phyloP scores from a whole-genome alignment of 2,113 vertebrate genomes.

The Willisornis vidua region DNA sequence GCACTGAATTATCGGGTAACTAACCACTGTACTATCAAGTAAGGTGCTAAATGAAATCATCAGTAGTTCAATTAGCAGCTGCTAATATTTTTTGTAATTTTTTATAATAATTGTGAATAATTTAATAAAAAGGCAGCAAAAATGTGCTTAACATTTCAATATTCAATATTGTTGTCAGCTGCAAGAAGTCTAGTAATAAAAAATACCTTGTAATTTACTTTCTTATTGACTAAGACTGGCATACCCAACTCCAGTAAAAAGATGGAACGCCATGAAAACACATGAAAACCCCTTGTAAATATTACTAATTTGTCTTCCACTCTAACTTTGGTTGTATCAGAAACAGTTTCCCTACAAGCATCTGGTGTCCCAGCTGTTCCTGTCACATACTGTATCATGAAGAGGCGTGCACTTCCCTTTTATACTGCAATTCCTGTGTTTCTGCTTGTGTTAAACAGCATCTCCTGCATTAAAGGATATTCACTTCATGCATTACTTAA shows the following conservation, averaged over 20 bases:
- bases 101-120: neutral
- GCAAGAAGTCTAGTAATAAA: neutral
- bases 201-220: neutral
- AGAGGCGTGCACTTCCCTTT: neutral
- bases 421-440: neutral
- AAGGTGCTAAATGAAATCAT: neutral
- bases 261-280: neutral
- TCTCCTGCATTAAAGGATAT: neutral
- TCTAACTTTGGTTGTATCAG: neutral
- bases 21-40: neutral
- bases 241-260: neutral
- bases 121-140: neutral
- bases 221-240: neutral
- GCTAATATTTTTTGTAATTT: neutral
- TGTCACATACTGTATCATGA: neutral
- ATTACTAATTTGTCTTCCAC: neutral
- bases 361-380: neutral
- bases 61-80: neutral
- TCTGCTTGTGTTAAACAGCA: neutral
- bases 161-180: neutral
- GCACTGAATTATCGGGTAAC: neutral
- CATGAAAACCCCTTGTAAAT: neutral
- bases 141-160: neutral
- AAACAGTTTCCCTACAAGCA: neutral
- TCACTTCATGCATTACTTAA: neutral